Percentiles rank a stretch among this genome's conserved stretches.
Evolutionary conservation across 2,113 vertebrate genomes (phyloP).

Genomic region (Melospiza melodia): DNA sequence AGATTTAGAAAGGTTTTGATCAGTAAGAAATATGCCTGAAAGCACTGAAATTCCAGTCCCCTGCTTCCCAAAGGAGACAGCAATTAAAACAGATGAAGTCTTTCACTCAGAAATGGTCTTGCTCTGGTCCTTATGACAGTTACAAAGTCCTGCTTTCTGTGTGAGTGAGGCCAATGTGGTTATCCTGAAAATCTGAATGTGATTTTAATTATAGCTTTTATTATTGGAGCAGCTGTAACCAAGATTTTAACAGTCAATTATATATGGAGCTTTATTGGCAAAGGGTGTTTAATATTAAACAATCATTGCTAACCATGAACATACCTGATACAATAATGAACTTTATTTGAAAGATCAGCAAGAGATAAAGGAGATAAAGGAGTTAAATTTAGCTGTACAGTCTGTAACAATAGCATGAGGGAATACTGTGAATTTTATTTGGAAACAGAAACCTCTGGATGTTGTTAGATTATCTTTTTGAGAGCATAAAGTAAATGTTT

Average conservation of each 20-base stretch:
- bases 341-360: constrained; percentile 59
- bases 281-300: constrained; percentile 65
- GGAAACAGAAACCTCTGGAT: constrained; percentile 66
- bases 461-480: constrained; percentile 70
- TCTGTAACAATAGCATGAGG: constrained; percentile 45
- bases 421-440: constrained; percentile 64
- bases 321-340: constrained; percentile 70
- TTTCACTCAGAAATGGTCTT: not conserved
- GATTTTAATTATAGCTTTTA: constrained; percentile 63
- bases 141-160: not conserved
- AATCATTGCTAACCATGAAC: constrained; percentile 71
- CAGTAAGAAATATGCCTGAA: not conserved
- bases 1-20: not conserved
- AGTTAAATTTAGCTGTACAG: constrained; percentile 65
- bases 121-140: not conserved
- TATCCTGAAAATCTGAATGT: constrained; percentile 41
- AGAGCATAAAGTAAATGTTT: constrained; percentile 66
- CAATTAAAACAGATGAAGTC: not conserved
- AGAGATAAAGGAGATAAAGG: constrained; percentile 70
- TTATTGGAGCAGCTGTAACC: constrained; percentile 53
- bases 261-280: constrained; percentile 36
- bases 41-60: not conserved
- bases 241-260: constrained; percentile 58
- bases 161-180: not conserved
- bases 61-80: not conserved